Base-by-base conservation (phyloP, 2,113 vertebrate genomes). In the Uria lomvia region DNA sequence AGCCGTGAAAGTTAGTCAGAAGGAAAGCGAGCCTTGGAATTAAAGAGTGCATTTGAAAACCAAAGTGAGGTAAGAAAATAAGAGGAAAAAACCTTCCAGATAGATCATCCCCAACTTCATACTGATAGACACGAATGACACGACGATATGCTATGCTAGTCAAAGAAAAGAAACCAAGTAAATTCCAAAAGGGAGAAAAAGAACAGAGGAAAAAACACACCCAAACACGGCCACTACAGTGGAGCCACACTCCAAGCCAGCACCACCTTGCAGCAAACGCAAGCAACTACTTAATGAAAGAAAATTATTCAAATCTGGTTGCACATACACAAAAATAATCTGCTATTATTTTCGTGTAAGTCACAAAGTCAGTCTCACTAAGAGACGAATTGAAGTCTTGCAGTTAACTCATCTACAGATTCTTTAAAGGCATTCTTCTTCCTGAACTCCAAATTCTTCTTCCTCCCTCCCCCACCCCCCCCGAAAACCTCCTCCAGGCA, bases 101-200 rank as follows among this genome's bases (percentile, higher is more conserved):
- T 97, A 99, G 99, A 99, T 99, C 99, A 99, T 99, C 99, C 98
- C 99, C 98, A 98, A 99, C 99, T 98, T 99, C 99, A 98, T 99
- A 99, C 98, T 99, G 99, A 99, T 98, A 99, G 98, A 99, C 99
- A 98, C 98, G 98, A 98, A 99, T 98, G 98, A 99, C 99, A 98
- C 99, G 98, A 84, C 99, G 99, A 97, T 99, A 99, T 10, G 99
- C 99, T 99, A 99, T 99, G 98, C 99, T 99, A 99, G 94, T 98
- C 97, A 98, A 97, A 99, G 98, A 98, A 97, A 98, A 98, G 98
- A 98, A 98, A 98, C 97, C 97, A 97, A 91, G 97, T 98, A 90
- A 98, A 98, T 98, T 96, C 97, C 97, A 96, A 85, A 94, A 66
- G 81, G 73, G 78, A 71, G 90, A 36, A 85, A 82, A 85, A 49